phyloP scores from a whole-genome alignment of 2,113 vertebrate species.

The Plecturocebus donacophilus region DNA sequence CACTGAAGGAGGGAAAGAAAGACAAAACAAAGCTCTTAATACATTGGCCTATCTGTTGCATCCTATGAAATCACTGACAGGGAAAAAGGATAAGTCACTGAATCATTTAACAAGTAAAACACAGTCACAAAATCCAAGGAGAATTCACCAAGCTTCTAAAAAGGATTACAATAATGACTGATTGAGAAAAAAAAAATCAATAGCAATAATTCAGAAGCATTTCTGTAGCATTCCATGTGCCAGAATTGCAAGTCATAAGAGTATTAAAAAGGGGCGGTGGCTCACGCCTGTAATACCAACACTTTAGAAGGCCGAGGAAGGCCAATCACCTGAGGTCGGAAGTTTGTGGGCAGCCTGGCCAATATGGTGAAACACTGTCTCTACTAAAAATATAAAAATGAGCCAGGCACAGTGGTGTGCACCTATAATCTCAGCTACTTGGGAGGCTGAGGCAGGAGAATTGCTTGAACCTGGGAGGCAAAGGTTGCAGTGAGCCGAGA shows the following conservation, averaged over 20 bases:
- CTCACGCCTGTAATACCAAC: no score
- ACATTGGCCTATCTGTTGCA: neutral
- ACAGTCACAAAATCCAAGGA: conserved; percentile 1
- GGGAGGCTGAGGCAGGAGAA: no score
- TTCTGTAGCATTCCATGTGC: conserved; percentile 34
- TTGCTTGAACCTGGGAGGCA: no score
- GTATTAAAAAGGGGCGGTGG: neutral
- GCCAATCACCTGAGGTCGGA: no score
- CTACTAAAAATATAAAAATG: no score
- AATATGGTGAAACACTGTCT: no score
- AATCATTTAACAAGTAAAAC: conserved; percentile 21
- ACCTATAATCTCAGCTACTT: no score
- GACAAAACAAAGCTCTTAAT: neutral
- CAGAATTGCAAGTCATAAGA: conserved; percentile 26
- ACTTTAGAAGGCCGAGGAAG: no score
- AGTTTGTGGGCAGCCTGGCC: no score
- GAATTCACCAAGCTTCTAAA: conserved; percentile 44
- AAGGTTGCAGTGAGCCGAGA: no score
- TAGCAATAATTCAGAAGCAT: conserved; percentile 41
- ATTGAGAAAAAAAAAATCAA: neutral
- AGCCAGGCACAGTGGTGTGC: no score
- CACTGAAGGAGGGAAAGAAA: conserved; percentile 9
- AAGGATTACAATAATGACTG: neutral
- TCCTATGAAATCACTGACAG: neutral
- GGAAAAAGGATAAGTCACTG: neutral